Percentiles rank a stretch among this genome's conserved stretches.
These are phyloP conservation scores for Daphoenositta chrysoptera DNA, from an alignment of 2,113 vertebrate species.

Conservation along the genomic window DNA sequence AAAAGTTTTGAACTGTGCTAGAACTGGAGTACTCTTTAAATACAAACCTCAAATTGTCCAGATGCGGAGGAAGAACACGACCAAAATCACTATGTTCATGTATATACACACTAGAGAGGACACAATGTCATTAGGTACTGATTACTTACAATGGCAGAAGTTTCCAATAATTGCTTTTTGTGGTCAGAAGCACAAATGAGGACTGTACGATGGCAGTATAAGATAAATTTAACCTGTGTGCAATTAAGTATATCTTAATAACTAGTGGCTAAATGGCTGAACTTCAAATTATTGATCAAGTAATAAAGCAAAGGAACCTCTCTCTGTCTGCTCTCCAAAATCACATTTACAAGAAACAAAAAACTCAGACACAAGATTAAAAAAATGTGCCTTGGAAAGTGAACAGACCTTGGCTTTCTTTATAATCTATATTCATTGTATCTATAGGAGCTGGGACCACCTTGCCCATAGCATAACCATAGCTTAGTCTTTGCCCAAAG, in stretches of 20 bases:
- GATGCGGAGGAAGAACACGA: background rate
- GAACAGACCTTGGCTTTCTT: background rate
- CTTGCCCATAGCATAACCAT: background rate
- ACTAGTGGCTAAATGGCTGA: background rate
- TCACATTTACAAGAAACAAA: background rate
- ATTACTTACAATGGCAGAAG: background rate
- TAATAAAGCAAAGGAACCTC: background rate
- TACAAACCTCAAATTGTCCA: background rate
- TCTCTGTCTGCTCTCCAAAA: background rate
- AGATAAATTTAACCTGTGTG: background rate
- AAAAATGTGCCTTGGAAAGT: background rate
- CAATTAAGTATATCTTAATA: background rate
- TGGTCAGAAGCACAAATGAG: background rate
- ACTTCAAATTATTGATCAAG: background rate
- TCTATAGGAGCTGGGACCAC: background rate
- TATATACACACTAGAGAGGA: background rate
- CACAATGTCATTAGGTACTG: background rate
- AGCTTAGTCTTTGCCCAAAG: background rate
- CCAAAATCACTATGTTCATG: background rate
- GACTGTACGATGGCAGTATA: background rate
- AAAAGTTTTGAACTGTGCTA: background rate
- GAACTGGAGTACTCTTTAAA: background rate
- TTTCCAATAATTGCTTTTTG: background rate
- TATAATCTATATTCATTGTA: background rate
- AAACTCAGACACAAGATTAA: background rate